A percentile compares a stretch with the other conserved stretches of the same genome.
phyloP scores from a whole-genome alignment of 2,888 invertebrate species.

The Lycia hirtaria region DNA sequence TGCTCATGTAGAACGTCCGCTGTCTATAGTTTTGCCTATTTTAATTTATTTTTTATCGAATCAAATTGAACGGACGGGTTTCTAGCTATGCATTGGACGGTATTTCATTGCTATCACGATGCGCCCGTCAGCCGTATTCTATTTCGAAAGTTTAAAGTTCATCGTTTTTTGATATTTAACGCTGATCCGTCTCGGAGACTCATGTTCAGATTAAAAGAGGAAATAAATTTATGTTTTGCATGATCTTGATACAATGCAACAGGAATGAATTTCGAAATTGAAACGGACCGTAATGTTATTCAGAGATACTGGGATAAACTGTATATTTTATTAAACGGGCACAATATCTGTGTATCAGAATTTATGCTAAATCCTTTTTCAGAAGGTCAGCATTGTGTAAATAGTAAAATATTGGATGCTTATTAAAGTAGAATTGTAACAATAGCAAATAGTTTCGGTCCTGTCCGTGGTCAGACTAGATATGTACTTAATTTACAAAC shows the following conservation, averaged over 20 bases:
- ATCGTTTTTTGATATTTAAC: conserved; percentile 70
- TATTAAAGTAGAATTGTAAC: neutral
- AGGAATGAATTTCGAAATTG: conserved; percentile 39
- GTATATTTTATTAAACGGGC: conserved; percentile 29
- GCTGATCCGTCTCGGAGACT: conserved; percentile 50
- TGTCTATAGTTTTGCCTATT: conserved; percentile 63
- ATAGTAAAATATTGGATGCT: conserved; percentile 1
- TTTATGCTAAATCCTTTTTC: conserved; percentile 24
- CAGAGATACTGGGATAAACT: conserved; percentile 27
- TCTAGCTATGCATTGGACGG: conserved; percentile 65
- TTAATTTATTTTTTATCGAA: conserved; percentile 84
- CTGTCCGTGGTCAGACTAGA: no score
- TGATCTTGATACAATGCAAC: conserved; percentile 41
- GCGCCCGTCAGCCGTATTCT: conserved; percentile 57
- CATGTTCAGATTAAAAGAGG: conserved; percentile 40
- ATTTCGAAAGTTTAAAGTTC: conserved; percentile 77
- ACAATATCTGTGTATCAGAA: conserved; percentile 22
- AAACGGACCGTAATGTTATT: conserved; percentile 29
- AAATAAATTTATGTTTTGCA: conserved; percentile 44
- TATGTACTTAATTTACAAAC: no score
- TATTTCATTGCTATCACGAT: conserved; percentile 70
- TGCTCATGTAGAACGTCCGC: conserved; percentile 7
- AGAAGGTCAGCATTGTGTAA: conserved; percentile 18
- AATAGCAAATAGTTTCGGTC: no score
- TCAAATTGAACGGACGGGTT: conserved; percentile 78